Conservation (phyloP, 2,797 vertebrate species). For the Scleropages formosus region DNA sequence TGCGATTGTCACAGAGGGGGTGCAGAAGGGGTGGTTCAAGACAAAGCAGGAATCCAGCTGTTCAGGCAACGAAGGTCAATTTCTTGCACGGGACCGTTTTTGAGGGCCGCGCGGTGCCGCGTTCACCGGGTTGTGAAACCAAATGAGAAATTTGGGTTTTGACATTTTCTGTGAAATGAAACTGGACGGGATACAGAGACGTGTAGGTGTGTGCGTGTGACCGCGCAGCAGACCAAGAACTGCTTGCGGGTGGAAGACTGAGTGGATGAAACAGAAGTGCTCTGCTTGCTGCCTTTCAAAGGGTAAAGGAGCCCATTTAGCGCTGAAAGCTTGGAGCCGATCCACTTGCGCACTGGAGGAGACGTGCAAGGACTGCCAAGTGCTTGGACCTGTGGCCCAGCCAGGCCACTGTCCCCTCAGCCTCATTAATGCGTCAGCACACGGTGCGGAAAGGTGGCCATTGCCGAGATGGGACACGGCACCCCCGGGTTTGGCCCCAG, state of each 20-base stretch:
- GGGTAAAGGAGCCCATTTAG: conserved; percentile 40
- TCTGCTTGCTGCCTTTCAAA: conserved; percentile 15
- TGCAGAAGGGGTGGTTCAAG: too few species aligned
- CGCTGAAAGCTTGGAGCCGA: conserved; percentile 38
- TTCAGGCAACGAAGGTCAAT: too few species aligned
- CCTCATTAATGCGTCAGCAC: background rate
- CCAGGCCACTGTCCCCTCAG: background rate
- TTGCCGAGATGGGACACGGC: conserved; percentile 28
- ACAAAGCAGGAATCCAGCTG: too few species aligned
- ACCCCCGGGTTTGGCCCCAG: conserved; percentile 31
- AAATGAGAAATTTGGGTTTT: too few species aligned
- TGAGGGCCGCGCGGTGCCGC: too few species aligned
- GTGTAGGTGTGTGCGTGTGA: background rate
- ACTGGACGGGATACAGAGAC: too few species aligned
- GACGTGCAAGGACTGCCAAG: conserved; percentile 40
- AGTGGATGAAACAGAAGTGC: background rate
- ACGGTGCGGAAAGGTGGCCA: conserved; percentile 32
- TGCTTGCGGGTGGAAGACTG: conserved; percentile 15
- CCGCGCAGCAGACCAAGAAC: conserved; percentile 28
- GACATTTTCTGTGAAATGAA: too few species aligned
- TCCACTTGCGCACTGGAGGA: conserved; percentile 26
- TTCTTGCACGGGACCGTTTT: too few species aligned
- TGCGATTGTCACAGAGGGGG: too few species aligned
- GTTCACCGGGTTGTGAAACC: too few species aligned
- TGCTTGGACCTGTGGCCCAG: conserved; percentile 37